These are phyloP conservation scores for Chionomys nivalis DNA, from an alignment of 2,113 vertebrate genomes.

Conservation along the genomic window DNA sequence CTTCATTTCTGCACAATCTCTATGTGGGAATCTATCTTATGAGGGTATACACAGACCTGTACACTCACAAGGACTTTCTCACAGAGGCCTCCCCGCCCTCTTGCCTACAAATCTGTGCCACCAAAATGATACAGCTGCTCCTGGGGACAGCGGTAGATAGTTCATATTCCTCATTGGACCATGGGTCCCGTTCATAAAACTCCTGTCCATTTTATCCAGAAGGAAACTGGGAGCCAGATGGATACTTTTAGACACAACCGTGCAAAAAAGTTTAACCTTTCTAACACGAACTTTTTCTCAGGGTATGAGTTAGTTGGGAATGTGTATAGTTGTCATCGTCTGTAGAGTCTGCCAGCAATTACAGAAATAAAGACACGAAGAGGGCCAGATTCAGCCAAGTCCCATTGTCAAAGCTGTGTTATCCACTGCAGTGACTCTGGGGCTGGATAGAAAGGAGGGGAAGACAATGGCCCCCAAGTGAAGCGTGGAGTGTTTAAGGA, in stretches of 20 bases:
- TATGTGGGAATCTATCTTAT: not conserved
- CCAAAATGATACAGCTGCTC: not conserved
- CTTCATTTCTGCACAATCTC: not conserved
- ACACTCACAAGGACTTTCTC: not conserved
- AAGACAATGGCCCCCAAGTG: not conserved
- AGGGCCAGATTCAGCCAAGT: not conserved
- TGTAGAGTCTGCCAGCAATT: not conserved
- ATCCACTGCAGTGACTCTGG: not conserved
- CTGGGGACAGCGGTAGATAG: not conserved
- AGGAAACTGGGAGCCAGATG: not conserved
- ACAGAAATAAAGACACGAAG: too few relatives aligned
- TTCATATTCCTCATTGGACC: not conserved
- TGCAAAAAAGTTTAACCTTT: not conserved
- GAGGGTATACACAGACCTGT: not conserved
- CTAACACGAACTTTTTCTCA: not conserved
- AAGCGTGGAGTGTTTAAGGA: not conserved
- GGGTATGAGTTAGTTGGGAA: not conserved
- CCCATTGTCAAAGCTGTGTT: too few relatives aligned
- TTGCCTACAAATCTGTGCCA: not conserved
- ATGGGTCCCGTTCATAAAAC: not conserved
- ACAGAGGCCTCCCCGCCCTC: not conserved
- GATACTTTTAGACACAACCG: not conserved
- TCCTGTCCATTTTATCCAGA: not conserved
- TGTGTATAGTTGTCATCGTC: not conserved
- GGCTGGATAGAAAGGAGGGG: not conserved